These are phyloP conservation scores for Clarias gariepinus DNA, from an alignment of 2,113 vertebrate genomes.

Conservation along the genomic window DNA sequence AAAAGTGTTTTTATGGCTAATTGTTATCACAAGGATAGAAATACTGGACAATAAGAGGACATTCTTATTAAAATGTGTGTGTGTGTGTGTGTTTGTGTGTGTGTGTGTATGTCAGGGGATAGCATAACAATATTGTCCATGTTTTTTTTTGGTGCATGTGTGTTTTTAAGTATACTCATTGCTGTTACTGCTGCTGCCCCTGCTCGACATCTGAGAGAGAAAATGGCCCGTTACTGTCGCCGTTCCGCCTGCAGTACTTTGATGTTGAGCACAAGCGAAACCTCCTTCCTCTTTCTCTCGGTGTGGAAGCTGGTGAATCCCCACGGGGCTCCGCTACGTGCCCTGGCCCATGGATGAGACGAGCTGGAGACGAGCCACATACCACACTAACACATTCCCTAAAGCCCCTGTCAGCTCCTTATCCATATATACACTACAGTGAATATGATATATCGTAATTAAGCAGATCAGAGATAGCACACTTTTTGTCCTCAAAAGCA, in stretches of 20 bases:
- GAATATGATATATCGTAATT: constrained; percentile 20
- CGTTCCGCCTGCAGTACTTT: constrained; percentile 54
- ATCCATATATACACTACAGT: constrained; percentile 7
- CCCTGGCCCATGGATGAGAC: constrained; percentile 54
- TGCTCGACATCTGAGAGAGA: constrained; percentile 50
- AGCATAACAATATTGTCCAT: background rate
- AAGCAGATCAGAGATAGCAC: background rate
- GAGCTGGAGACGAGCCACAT: constrained; percentile 51
- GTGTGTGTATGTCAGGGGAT: too few relatives aligned
- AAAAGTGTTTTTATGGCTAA: background rate
- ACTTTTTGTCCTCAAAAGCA: background rate
- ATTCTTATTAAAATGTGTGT: background rate
- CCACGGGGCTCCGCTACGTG: constrained; percentile 58
- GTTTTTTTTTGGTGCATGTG: background rate
- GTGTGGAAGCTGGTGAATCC: constrained; percentile 55
- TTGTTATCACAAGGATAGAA: background rate
- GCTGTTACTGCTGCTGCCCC: constrained; percentile 56
- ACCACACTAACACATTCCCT: constrained; percentile 38
- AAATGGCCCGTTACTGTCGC: constrained; percentile 54
- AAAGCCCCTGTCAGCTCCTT: background rate
- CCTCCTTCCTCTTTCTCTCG: constrained; percentile 56
- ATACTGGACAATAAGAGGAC: background rate
- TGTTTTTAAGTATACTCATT: constrained; percentile 17
- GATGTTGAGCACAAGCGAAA: constrained; percentile 56
- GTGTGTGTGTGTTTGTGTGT: too few relatives aligned